A percentile compares a stretch with the other conserved stretches of the same genome.
Conservation (phyloP, 1,140 invertebrate genomes). For the Vanessa atalanta region DNA sequence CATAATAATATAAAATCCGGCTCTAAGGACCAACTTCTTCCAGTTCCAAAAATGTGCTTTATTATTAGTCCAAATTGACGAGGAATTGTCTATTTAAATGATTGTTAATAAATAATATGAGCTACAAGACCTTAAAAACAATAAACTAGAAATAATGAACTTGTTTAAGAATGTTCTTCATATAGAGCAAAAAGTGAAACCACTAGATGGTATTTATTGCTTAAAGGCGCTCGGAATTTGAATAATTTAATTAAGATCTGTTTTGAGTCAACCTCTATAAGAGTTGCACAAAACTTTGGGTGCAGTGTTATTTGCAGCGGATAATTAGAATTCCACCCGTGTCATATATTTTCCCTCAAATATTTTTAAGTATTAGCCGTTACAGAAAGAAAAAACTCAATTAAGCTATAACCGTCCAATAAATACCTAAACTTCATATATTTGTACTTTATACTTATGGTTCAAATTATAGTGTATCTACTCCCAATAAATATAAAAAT, state of each 20-base stretch:
- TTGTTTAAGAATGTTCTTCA: not conserved
- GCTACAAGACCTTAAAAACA: too few species aligned
- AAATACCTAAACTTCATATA: too few species aligned
- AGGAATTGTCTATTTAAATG: too few species aligned
- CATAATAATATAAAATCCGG: not conserved
- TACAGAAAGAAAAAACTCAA: too few species aligned
- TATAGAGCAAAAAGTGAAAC: not conserved
- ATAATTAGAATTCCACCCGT: not conserved
- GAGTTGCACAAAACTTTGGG: slow-evolving; percentile 33
- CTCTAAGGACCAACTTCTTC: not conserved
- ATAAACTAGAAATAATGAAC: not conserved
- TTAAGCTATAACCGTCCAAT: too few species aligned
- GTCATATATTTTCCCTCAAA: too few species aligned
- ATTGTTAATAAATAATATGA: too few species aligned
- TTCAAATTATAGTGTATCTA: too few species aligned
- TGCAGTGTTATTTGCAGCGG: slow-evolving; percentile 12
- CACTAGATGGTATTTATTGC: slow-evolving; percentile 8
- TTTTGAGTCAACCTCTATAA: slow-evolving; percentile 38
- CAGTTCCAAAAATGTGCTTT: too few species aligned
- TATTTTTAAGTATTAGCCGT: too few species aligned
- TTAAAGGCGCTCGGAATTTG: slow-evolving; percentile 23
- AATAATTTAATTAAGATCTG: slow-evolving; percentile 44
- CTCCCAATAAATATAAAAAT: not conserved
- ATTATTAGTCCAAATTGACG: too few species aligned
- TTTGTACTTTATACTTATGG: too few species aligned